A percentile compares a stretch with the other conserved stretches of the same genome.
These are phyloP conservation scores for Plebejus melissa DNA, from an alignment of 2,888 invertebrate species.

Conservation along the genomic window DNA sequence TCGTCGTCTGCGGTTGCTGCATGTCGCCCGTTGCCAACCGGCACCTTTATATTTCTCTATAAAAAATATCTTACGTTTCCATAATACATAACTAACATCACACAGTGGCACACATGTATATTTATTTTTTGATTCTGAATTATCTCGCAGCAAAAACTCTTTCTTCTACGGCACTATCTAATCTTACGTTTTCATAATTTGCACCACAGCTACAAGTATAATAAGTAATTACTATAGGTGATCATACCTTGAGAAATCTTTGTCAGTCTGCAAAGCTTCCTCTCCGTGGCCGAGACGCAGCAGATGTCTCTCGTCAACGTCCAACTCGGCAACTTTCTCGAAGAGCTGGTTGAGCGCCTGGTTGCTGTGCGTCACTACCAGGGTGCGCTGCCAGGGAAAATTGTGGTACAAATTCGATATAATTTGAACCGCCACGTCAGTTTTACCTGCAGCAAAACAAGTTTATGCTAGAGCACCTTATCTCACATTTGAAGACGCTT, in stretches of 20 bases:
- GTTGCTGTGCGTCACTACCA: conserved; percentile 99
- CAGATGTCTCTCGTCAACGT: conserved; percentile 98
- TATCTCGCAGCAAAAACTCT: too few relatives aligned
- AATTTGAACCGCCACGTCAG: conserved; percentile 99
- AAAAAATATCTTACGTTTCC: neutral
- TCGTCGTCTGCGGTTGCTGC: too few relatives aligned
- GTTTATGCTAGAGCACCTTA: neutral
- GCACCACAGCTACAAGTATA: too few relatives aligned
- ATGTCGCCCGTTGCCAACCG: too few relatives aligned
- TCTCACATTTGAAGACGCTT: neutral
- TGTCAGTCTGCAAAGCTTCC: conserved; percentile 98
- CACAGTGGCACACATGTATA: too few relatives aligned
- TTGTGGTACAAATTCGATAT: conserved; percentile 99
- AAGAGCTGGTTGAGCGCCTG: conserved; percentile 99
- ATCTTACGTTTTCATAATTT: too few relatives aligned
- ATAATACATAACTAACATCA: too few relatives aligned
- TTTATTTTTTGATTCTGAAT: too few relatives aligned
- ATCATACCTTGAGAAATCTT: conserved; percentile 93
- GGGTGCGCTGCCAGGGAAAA: conserved; percentile 97
- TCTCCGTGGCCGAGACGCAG: conserved; percentile 99
- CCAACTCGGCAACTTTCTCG: conserved; percentile 98
- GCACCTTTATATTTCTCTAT: neutral
- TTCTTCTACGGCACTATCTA: too few relatives aligned
- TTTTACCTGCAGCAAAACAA: conserved; percentile 84
- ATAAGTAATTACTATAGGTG: neutral